These are phyloP conservation scores for Papilio polytes DNA, from an alignment of 1,140 invertebrate species.

Conservation along the genomic window DNA sequence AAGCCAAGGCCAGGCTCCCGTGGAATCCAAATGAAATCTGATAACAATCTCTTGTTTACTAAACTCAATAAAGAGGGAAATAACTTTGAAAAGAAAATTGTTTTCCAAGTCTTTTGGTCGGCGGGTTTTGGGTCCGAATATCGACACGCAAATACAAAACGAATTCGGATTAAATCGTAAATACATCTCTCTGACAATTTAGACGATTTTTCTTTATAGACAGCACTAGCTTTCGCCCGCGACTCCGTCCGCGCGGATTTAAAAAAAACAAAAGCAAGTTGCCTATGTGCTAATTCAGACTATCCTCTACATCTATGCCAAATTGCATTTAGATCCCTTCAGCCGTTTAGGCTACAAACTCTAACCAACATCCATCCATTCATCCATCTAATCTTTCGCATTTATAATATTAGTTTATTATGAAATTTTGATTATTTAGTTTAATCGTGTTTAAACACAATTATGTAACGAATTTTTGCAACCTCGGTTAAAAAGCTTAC, in stretches of 20 bases:
- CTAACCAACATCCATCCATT: no score
- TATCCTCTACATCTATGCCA: no score
- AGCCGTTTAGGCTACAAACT: no score
- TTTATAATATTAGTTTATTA: no score
- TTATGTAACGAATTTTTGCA: no score
- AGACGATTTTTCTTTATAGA: neutral
- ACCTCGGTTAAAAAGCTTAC: no score
- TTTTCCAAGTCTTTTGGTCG: slow-evolving; percentile 23
- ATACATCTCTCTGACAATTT: neutral
- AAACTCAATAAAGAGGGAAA: slow-evolving; percentile 32
- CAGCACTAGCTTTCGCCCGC: no score
- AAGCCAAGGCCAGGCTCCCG: slow-evolving; percentile 22
- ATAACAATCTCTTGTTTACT: slow-evolving; percentile 33
- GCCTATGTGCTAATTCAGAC: no score
- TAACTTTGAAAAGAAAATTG: slow-evolving; percentile 30
- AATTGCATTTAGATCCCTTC: no score
- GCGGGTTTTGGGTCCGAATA: slow-evolving; percentile 6
- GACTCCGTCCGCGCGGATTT: no score
- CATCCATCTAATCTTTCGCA: no score
- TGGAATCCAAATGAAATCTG: slow-evolving; percentile 29
- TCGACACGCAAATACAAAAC: slow-evolving; percentile 13
- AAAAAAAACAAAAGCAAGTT: no score
- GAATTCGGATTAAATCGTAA: neutral
- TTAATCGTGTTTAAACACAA: neutral
- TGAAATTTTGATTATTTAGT: neutral